Base-by-base conservation (phyloP, 2,888 invertebrate species). In the Geophilus truncorum region DNA sequence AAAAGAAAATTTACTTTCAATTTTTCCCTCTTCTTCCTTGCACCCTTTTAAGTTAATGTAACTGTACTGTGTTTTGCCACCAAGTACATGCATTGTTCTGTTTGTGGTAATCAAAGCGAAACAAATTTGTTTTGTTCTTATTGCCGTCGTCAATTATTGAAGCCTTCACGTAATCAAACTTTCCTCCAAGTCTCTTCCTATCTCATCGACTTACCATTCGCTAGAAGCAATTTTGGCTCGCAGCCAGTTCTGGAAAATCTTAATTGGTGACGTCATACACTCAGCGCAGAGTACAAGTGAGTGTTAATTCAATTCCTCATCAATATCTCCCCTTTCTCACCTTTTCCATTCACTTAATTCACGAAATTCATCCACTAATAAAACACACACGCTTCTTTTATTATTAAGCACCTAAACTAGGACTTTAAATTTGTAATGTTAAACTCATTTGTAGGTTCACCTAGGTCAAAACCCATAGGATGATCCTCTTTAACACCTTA, bases 401-500 rank as follows among this genome's bases (percentile, higher is more conserved):
- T 32, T 32, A 32, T 32, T 32, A 32, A 32, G 32, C 4, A 4
- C 9, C 9, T 32, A 32, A 32, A 32, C 5, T 32, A 32, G 5
- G 28, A 15, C 28, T 70, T 28, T 28, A 70, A 28, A 45, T 45
- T 28, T 10, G 25, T 10, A 1, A 25, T 10, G 10, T 23, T 70
- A 1, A 70, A 25, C 70, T 70, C 70, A 25, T 70, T 70, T 28
- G 51, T 51, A 12, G 28, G 70, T 70, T 70, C 70, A 70, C 28
- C 1, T 6, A 70, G 70, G 70, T 70, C 70, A 70, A 70, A 70
- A 18, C 51, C 70, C 28, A 6, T 25, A 25, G 70, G 25, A 70
- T 15, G 25, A 62, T 62, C 70, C 10, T 70, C 70, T 70, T 70
- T 70, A 70, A 70, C 70, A 25, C 28, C 70, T 70, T 70, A 70